A percentile compares a stretch with the other conserved stretches of the same genome.
phyloP scores from a whole-genome alignment of 2,888 invertebrate genomes.

The Hirtodrosophila cameraria region DNA sequence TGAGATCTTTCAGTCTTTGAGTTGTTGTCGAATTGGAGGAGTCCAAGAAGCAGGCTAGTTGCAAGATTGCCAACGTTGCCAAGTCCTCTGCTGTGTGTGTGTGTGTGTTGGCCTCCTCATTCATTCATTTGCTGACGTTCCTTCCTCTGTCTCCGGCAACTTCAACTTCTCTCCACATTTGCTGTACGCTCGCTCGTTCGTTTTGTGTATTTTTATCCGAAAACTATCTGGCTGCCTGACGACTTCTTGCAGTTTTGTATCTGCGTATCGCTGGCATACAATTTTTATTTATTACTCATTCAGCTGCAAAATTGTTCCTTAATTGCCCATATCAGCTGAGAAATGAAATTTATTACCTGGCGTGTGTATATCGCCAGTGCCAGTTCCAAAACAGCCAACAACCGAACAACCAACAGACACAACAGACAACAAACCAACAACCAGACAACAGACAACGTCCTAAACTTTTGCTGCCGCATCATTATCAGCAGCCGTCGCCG shows the following conservation, averaged over 20 bases:
- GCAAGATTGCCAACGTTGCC: slow-evolving; percentile 38
- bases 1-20: not conserved
- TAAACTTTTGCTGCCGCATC: slow-evolving; percentile 79
- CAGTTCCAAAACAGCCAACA: slow-evolving; percentile 35
- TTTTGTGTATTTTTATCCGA: slow-evolving; percentile 79
- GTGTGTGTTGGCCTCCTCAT: slow-evolving; percentile 46
- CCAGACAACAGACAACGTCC: slow-evolving; percentile 51
- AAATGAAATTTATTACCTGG: slow-evolving; percentile 83
- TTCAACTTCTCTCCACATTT: not conserved
- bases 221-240: slow-evolving; percentile 77
- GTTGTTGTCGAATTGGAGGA: not conserved
- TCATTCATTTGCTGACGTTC: slow-evolving; percentile 47
- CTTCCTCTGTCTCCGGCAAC: not conserved
- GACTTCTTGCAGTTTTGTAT: slow-evolving; percentile 79
- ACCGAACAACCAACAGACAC: not conserved
- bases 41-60: slow-evolving; percentile 21
- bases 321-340: slow-evolving; percentile 83
- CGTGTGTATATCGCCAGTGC: slow-evolving; percentile 80
- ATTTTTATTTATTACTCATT: slow-evolving; percentile 83
- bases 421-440: slow-evolving; percentile 8
- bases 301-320: slow-evolving; percentile 83
- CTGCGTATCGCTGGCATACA: slow-evolving; percentile 80
- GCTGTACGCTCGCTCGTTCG: slow-evolving; percentile 15
- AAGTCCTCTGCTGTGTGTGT: too few relatives aligned
- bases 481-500: slow-evolving; percentile 73